A percentile compares a stretch with the other conserved stretches of the same genome.
These are phyloP conservation scores for Anisognathus igniventris DNA, from an alignment of 2,797 vertebrate genomes.

Conservation along the genomic window DNA sequence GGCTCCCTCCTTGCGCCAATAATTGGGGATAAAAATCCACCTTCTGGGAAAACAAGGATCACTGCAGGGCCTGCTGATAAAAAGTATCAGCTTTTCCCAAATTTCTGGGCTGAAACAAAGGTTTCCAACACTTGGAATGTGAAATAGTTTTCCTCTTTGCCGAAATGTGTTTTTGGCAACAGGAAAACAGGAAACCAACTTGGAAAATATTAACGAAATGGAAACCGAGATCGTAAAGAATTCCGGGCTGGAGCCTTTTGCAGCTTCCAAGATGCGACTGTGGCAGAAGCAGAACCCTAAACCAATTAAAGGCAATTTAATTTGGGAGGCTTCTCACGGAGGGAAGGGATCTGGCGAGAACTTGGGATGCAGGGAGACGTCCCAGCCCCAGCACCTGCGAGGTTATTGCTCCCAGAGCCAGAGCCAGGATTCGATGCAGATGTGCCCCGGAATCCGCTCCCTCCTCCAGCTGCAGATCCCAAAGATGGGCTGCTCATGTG, in stretches of 20 bases:
- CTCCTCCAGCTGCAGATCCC: background rate
- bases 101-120: background rate
- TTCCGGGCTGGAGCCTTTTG: background rate
- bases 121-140: background rate
- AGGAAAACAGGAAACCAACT: conserved; percentile 29
- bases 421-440: background rate
- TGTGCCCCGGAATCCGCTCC: background rate
- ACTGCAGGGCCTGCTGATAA: background rate
- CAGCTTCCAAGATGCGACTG: background rate
- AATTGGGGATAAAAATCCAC: background rate
- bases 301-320: conserved; percentile 9
- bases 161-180: background rate
- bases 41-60: background rate
- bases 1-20: background rate
- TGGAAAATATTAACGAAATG: conserved; percentile 16
- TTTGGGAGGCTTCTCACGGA: background rate
- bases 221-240: background rate
- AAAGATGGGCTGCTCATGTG: background rate
- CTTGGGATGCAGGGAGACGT: background rate
- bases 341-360: background rate
- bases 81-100: background rate
- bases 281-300: background rate
- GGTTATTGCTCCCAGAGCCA: background rate
- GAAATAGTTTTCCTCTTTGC: background rate
- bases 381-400: background rate